Evolutionary conservation across 1,140 invertebrate species (phyloP), one percentile per base, ranked within the genome.

Genomic region (Tribolium madens): DNA sequence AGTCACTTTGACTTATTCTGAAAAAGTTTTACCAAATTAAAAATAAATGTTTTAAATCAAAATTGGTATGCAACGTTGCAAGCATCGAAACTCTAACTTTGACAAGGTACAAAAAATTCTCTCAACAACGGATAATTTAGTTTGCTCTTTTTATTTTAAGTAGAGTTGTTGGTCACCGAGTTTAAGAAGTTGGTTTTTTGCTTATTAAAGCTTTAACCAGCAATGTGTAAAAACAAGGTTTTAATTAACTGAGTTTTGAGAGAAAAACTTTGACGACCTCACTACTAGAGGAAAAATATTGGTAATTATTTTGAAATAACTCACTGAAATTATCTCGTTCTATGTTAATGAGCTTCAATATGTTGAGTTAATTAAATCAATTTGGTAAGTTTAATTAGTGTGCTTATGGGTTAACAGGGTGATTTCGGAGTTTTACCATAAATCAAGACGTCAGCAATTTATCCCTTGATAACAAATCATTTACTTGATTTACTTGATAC

Each of bases 401-500:
- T 47, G 47, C 69, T 71, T 71, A 46, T 71, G 21, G 12, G 13
- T 76, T 47, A 76, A 60, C 50, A 21, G 33, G 18, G 42, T 64
- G 21, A 76, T 69, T 50, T 64, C 36, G 17, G 42, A 68, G 15
- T 47, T 42, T 69, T 36, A 50, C 26, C 57, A 64, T 69, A 57
- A 69, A 69, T 52, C 57, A 69, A 48, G 47, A 42, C 18, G 60
- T 52, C 53, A 52, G 10, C 46, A 33, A 64, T 68, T 69, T 47
- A 70, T 48, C 15, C 10, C 21, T 13, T 70, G 50, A 70, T 64
- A 60, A 68, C 69, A 73, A 76, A 71, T 68, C 12, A 33, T 70
- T 76, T 68, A 21, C n/a, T 57, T 36, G 33, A 68, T 46, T 80
- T 81, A 78, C n/a, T n/a, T n/a, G 48, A 73, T 50, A 46, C 48